Percentiles rank a stretch among this genome's conserved stretches.
Evolutionary conservation across 2,888 invertebrate species (phyloP).

Genomic region (Tigriopus californicus): DNA sequence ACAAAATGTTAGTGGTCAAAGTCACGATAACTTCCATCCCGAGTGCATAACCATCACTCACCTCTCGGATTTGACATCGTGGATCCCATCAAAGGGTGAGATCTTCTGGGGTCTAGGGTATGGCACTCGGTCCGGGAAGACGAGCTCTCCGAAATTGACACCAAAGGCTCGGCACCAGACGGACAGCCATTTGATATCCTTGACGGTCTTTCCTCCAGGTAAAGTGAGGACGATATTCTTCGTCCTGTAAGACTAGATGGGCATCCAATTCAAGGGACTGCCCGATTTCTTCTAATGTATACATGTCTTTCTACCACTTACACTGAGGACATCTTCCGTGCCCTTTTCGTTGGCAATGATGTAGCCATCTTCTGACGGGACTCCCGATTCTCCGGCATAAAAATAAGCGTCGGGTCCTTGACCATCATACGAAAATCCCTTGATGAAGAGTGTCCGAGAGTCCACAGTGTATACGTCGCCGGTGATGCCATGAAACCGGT

Average conservation of each 20-base stretch:
- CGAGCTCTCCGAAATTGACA: conserved; percentile 73
- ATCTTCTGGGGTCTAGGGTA: conserved; percentile 67
- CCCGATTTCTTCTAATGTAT: too few species aligned
- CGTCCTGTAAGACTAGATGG: conserved; percentile 42
- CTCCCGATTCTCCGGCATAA: conserved; percentile 55
- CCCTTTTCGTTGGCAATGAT: conserved; percentile 44
- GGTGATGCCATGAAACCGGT: conserved; percentile 62
- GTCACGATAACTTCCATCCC: too few species aligned
- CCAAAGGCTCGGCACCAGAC: conserved; percentile 80
- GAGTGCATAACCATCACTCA: conserved; percentile 29
- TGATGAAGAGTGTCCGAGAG: conserved; percentile 61
- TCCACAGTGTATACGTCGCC: conserved; percentile 75
- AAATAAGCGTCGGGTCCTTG: conserved; percentile 57
- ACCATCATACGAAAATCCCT: conserved; percentile 44
- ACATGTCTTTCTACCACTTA: too few species aligned
- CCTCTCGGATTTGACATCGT: conserved; percentile 48
- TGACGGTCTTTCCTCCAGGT: conserved; percentile 65
- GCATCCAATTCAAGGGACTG: too few species aligned
- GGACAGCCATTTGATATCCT: conserved; percentile 66
- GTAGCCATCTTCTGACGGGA: conserved; percentile 46
- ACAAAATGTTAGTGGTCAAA: background rate
- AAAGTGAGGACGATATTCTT: conserved; percentile 63
- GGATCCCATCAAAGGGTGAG: conserved; percentile 45
- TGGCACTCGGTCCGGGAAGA: conserved; percentile 53
- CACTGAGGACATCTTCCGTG: background rate